These are phyloP conservation scores for Drosophila sordidula DNA, from an alignment of 2,888 invertebrate species.

Conservation along the genomic window DNA sequence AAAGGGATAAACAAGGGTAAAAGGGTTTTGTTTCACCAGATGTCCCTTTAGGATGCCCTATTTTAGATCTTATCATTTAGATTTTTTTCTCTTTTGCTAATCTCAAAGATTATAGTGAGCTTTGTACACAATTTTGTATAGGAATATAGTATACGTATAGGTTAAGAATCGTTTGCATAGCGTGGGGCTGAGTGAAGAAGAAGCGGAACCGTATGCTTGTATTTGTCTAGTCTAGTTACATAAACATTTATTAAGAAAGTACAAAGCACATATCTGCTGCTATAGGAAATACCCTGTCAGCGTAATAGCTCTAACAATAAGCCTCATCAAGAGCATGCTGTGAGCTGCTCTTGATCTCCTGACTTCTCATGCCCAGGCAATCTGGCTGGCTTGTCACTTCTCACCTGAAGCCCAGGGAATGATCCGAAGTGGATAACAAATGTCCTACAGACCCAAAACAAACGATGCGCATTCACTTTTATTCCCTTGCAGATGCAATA, in stretches of 20 bases:
- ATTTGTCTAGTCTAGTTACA: too few relatives aligned
- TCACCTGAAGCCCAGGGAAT: slow-evolving; percentile 24
- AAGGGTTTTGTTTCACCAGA: too few relatives aligned
- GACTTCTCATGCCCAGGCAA: background rate
- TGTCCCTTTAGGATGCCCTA: too few relatives aligned
- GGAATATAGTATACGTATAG: too few relatives aligned
- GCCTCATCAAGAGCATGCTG: slow-evolving; percentile 14
- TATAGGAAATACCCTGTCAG: background rate
- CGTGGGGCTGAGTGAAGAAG: too few relatives aligned
- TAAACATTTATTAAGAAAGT: background rate
- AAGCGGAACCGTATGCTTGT: too few relatives aligned
- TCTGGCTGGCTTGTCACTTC: slow-evolving; percentile 48
- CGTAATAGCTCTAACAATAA: slow-evolving; percentile 28
- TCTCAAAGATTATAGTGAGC: too few relatives aligned
- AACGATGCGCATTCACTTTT: slow-evolving; percentile 82
- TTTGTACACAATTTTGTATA: too few relatives aligned
- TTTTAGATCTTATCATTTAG: too few relatives aligned
- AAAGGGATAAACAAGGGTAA: too few relatives aligned
- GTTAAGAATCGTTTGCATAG: too few relatives aligned
- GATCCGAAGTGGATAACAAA: slow-evolving; percentile 73
- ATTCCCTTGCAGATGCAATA: slow-evolving; percentile 60
- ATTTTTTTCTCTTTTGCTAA: too few relatives aligned
- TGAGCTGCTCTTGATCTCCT: background rate
- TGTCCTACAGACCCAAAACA: slow-evolving; percentile 83
- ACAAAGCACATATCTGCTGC: background rate